Conservation (phyloP, 2,113 vertebrate species). For the Hyla sarda region DNA sequence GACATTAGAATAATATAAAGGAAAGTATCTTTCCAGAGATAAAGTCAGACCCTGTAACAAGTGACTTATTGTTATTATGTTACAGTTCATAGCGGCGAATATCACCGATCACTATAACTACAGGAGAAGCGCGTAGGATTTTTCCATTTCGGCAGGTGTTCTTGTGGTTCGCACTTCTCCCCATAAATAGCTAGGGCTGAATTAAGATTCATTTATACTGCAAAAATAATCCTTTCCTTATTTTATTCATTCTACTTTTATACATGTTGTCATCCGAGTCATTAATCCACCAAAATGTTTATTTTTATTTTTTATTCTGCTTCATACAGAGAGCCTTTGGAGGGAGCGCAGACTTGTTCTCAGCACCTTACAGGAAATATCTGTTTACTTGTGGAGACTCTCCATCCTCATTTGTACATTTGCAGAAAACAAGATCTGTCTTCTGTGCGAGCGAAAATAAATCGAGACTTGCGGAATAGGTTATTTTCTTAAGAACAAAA, state of each 20-base stretch:
- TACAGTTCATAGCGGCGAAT: too few relatives aligned
- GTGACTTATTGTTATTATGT: too few relatives aligned
- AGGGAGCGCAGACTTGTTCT: neutral
- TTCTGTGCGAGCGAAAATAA: constrained; percentile 37
- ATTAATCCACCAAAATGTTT: constrained; percentile 1
- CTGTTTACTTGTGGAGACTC: constrained; percentile 47
- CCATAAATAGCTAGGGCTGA: neutral
- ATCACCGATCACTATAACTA: too few relatives aligned
- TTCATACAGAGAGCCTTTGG: constrained; percentile 19
- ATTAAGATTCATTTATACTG: too few relatives aligned
- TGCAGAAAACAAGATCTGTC: constrained; percentile 31
- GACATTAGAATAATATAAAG: neutral
- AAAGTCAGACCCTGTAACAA: neutral
- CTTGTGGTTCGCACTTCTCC: neutral
- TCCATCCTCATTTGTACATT: constrained; percentile 26
- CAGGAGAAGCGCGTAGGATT: too few relatives aligned
- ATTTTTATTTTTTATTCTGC: constrained; percentile 12
- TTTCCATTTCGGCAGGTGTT: neutral
- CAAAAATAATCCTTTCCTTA: too few relatives aligned
- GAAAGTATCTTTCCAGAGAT: neutral
- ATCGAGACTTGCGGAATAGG: neutral
- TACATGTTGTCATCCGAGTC: neutral
- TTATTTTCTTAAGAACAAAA: constrained; percentile 26
- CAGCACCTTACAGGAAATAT: constrained; percentile 37
- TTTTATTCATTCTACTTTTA: neutral